Conservation (phyloP, 2,888 invertebrate species). For the Napeogenes sylphis region DNA sequence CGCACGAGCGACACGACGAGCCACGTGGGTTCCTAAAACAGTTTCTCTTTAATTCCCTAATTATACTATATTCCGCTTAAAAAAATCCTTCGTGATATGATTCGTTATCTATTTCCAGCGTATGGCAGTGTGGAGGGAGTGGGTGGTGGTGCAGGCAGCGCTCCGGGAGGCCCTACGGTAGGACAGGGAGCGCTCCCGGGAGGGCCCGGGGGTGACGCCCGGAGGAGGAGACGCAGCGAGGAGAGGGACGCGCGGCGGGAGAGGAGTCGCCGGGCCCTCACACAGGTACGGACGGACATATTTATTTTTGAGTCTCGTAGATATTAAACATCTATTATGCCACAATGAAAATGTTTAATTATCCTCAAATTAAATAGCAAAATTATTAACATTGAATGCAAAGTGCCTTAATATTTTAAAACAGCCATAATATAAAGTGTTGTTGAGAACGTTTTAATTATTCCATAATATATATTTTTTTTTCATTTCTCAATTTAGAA, state of each 20-base stretch:
- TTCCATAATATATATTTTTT: too few species aligned
- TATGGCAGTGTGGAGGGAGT: constrained; percentile 8
- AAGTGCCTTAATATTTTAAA: too few species aligned
- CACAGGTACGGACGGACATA: constrained; percentile 29
- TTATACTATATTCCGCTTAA: too few species aligned
- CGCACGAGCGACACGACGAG: constrained; percentile 57
- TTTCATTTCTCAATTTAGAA: background rate
- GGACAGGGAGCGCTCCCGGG: background rate
- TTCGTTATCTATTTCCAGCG: constrained; percentile 7
- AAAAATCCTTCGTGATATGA: background rate
- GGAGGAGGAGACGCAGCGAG: constrained; percentile 38
- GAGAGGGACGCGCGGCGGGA: constrained; percentile 37
- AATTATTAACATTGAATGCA: too few species aligned
- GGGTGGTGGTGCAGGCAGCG: constrained; percentile 9
- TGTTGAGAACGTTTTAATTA: too few species aligned
- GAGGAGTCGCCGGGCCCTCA: constrained; percentile 43
- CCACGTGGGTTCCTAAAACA: constrained; percentile 33
- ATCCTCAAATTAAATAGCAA: too few species aligned
- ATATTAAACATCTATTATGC: too few species aligned
- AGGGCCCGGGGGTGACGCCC: constrained; percentile 35
- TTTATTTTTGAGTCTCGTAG: background rate
- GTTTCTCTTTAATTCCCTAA: background rate
- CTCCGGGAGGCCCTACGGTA: background rate
- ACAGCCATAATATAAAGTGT: too few species aligned
- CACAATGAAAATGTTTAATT: too few species aligned